phyloP scores from a whole-genome alignment of 2,113 vertebrate species.

The Psilopsiagon aurifrons region DNA sequence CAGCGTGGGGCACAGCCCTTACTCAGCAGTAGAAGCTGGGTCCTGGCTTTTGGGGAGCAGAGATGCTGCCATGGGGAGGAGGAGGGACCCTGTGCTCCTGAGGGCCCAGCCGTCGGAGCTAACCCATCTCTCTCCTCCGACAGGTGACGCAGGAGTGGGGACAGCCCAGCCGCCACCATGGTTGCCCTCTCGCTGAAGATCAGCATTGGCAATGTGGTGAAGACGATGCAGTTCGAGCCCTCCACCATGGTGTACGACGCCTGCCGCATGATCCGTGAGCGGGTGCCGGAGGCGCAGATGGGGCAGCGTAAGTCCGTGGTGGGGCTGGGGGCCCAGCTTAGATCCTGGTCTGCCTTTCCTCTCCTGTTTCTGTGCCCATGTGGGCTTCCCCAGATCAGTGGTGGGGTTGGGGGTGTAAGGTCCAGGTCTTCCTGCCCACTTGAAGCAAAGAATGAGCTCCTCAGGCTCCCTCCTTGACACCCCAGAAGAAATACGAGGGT shows the following conservation, averaged over 20 bases:
- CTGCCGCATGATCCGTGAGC: conserved; percentile 93
- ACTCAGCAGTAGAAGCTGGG: not conserved
- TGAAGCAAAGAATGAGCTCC: not conserved
- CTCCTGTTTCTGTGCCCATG: not conserved
- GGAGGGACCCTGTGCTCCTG: rapidly evolving
- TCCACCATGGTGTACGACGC: conserved; percentile 98
- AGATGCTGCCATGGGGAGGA: not conserved
- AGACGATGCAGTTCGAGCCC: conserved; percentile 99
- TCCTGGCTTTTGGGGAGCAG: rapidly evolving
- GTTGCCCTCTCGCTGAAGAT: conserved; percentile 98
- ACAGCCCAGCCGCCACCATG: conserved; percentile 82
- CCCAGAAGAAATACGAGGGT: not conserved
- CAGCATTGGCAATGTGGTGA: conserved; percentile 95
- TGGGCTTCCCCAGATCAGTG: not conserved
- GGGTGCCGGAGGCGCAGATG: conserved; percentile 91
- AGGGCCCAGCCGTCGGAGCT: not conserved
- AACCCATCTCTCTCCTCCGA: rapidly evolving
- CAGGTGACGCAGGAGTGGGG: conserved; percentile 62
- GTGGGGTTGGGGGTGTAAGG: rapidly evolving
- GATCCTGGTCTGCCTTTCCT: not conserved
- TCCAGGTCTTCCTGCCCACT: not conserved
- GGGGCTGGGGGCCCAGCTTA: not conserved
- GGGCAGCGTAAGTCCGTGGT: conserved; percentile 87
- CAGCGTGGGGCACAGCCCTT: rapidly evolving
- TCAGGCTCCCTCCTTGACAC: rapidly evolving